Evolutionary conservation across 2,113 vertebrate species (phyloP).

Genomic region (Thinocorus orbignyianus): DNA sequence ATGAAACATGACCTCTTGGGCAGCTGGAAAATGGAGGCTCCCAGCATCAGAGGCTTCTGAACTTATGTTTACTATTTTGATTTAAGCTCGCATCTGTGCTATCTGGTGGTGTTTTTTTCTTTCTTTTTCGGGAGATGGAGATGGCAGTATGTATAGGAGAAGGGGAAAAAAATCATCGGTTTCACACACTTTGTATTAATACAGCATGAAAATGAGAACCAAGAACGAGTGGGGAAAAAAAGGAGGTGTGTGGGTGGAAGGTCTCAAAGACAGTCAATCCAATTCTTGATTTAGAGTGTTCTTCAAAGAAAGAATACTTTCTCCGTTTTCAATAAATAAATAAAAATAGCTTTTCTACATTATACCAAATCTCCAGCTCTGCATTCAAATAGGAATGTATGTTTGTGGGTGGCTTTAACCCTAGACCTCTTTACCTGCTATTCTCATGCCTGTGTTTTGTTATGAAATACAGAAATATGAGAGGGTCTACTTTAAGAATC

Average conservation of each 20-base stretch:
- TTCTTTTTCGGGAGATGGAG: not conserved
- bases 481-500: not conserved
- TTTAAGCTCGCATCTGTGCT: not conserved
- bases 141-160: not conserved
- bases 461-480: not conserved
- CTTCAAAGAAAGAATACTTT: not conserved
- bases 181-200: not conserved
- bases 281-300: not conserved
- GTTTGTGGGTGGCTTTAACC: not conserved
- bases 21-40: not conserved
- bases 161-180: not conserved
- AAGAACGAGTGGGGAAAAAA: not conserved
- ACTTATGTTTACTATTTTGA: not conserved
- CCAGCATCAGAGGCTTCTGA: not conserved
- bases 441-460: not conserved
- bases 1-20: not conserved
- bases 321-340: not conserved
- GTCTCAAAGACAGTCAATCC: not conserved
- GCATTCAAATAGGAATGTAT: not conserved
- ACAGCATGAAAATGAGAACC: not conserved
- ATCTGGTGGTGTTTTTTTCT: not conserved
- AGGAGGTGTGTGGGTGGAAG: not conserved
- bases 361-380: not conserved
- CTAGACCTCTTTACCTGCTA: not conserved
- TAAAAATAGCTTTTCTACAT: not conserved